phyloP scores from a whole-genome alignment of 2,113 vertebrate species.

The Hippocampus mohnikei region DNA sequence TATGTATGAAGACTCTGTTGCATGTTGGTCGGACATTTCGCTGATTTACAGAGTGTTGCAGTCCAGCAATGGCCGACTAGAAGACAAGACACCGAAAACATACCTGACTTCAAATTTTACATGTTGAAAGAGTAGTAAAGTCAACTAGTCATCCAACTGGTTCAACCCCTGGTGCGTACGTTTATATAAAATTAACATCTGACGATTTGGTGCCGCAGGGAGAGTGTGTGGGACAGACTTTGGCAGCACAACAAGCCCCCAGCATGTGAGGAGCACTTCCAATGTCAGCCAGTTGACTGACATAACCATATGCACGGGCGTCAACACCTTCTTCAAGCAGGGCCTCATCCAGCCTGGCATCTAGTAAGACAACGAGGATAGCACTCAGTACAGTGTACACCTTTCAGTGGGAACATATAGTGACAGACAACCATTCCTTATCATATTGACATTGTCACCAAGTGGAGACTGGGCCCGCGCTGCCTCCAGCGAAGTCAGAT shows the following conservation, averaged over 20 bases:
- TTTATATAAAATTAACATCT: neutral
- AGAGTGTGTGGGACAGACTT: slow-evolving; percentile 47
- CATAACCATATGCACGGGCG: slow-evolving; percentile 56
- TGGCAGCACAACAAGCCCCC: slow-evolving; percentile 64
- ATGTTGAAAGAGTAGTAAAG: neutral
- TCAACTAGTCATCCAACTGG: neutral
- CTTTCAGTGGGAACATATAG: neutral
- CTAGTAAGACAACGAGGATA: slow-evolving; percentile 57
- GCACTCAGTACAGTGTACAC: neutral
- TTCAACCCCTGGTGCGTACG: neutral
- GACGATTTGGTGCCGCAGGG: slow-evolving; percentile 35
- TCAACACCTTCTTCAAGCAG: slow-evolving; percentile 56
- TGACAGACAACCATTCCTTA: no score
- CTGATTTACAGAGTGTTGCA: no score
- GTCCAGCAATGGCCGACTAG: no score
- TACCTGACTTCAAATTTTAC: neutral
- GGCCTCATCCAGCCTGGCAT: slow-evolving; percentile 66
- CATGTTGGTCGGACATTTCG: no score
- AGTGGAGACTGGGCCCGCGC: no score
- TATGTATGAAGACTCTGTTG: no score
- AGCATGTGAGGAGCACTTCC: slow-evolving; percentile 59
- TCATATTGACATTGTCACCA: neutral
- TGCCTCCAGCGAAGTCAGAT: neutral
- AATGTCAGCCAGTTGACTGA: slow-evolving; percentile 60
- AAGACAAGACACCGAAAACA: no score